Conservation (phyloP, 2,113 vertebrate species). For the Marcusenius ussheri region DNA sequence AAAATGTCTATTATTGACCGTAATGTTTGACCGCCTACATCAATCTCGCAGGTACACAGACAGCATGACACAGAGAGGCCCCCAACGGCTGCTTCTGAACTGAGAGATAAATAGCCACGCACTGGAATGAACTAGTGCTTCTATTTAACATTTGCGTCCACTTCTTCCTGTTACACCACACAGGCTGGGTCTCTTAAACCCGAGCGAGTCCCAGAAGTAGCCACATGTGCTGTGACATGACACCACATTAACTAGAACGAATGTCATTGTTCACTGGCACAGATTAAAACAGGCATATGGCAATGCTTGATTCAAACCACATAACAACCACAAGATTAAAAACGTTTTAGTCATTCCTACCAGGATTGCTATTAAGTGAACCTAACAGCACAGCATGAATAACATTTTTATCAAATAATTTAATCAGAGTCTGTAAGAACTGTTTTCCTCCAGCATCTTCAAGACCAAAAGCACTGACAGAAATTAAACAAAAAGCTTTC, state of each 20-base stretch:
- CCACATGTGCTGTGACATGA: neutral
- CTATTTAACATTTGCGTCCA: conserved; percentile 7
- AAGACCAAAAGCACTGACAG: neutral
- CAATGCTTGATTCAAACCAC: neutral
- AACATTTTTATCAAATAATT: neutral
- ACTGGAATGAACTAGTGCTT: neutral
- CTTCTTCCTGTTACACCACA: neutral
- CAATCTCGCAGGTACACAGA: conserved; percentile 2
- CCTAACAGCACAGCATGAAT: neutral
- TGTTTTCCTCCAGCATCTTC: neutral
- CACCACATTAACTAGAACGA: conserved; percentile 8
- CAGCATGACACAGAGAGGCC: neutral
- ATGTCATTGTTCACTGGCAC: neutral
- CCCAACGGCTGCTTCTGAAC: neutral
- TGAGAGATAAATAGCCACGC: conserved; percentile 4
- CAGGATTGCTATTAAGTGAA: neutral
- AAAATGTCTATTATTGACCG: conserved; percentile 8
- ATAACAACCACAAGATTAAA: conserved; percentile 7
- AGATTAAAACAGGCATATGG: conserved; percentile 1
- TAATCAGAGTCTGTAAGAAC: neutral
- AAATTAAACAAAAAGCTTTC: neutral
- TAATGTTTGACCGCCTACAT: conserved; percentile 2
- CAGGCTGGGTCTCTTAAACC: neutral
- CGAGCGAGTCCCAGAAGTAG: neutral
- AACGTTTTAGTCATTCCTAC: neutral